These are phyloP conservation scores for Chamaetylas fuelleborni DNA, from an alignment of 2,113 vertebrate species.

Conservation along the genomic window DNA sequence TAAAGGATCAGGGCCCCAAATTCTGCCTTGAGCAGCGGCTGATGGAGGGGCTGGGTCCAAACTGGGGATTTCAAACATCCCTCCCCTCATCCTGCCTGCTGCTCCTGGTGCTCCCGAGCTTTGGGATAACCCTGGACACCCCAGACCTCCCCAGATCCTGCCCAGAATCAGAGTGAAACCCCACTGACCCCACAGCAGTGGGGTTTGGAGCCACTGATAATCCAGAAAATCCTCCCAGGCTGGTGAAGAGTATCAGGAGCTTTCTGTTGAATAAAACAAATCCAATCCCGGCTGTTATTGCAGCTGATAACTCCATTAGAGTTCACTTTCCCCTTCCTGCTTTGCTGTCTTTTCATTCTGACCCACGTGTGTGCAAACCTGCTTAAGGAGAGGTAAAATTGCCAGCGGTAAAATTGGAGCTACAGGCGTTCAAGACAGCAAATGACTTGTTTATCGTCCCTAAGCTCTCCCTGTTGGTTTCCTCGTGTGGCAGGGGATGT, in stretches of 20 bases:
- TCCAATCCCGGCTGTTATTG: fast-evolving
- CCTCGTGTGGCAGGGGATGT: neutral
- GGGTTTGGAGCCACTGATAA: neutral
- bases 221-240: neutral
- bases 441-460: neutral
- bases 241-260: neutral
- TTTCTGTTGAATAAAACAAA: neutral
- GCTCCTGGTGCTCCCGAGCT: neutral
- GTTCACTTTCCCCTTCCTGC: neutral
- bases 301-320: neutral
- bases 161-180: fast-evolving
- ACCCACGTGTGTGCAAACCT: neutral
- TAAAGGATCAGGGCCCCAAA: neutral
- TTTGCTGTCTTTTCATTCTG: neutral
- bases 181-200: too few species aligned
- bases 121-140: neutral
- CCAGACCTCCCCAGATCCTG: neutral
- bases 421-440: neutral
- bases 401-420: neutral
- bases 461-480: neutral
- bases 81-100: neutral
- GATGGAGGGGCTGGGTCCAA: too few species aligned
- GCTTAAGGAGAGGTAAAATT: neutral
- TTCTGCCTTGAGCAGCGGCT: neutral
- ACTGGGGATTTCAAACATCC: neutral